phyloP scores from a whole-genome alignment of 1,140 invertebrate genomes.

The Rhizoglyphus robini region DNA sequence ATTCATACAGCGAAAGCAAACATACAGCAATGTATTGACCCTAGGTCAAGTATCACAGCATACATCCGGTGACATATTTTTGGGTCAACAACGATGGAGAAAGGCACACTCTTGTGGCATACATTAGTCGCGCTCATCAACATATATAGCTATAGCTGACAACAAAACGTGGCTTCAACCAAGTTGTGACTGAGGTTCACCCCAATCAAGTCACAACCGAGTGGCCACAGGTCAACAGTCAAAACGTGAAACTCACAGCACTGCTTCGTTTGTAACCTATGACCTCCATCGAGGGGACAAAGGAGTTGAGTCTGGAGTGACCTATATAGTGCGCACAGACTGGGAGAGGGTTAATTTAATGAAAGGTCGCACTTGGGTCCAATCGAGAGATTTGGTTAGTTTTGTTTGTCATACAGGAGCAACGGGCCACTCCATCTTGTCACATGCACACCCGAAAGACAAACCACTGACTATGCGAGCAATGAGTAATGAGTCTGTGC shows the following conservation, averaged over 20 bases:
- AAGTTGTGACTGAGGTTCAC: no score
- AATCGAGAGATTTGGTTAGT: no score
- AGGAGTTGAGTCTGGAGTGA: neutral
- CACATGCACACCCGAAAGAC: neutral
- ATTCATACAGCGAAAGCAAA: no score
- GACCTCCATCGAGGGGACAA: neutral
- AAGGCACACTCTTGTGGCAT: conserved; percentile 1
- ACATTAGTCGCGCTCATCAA: neutral
- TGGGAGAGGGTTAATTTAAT: no score
- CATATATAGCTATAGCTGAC: no score
- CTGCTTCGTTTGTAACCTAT: conserved; percentile 5
- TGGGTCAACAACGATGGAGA: neutral
- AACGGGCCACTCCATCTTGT: neutral
- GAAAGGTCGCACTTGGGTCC: no score
- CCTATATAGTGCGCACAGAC: neutral
- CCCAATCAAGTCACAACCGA: neutral
- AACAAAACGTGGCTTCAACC: no score
- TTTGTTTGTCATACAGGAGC: no score
- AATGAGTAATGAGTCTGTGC: neutral
- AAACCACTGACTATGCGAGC: neutral
- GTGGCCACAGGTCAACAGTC: neutral
- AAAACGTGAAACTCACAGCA: neutral
- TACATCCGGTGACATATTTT: conserved; percentile 13
- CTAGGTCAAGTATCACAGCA: conserved; percentile 1
- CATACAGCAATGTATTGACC: no score